Evolutionary conservation across 2,888 invertebrate genomes (phyloP), one percentile per base, ranked within the genome.

Genomic region (Chrysodeixis includens): DNA sequence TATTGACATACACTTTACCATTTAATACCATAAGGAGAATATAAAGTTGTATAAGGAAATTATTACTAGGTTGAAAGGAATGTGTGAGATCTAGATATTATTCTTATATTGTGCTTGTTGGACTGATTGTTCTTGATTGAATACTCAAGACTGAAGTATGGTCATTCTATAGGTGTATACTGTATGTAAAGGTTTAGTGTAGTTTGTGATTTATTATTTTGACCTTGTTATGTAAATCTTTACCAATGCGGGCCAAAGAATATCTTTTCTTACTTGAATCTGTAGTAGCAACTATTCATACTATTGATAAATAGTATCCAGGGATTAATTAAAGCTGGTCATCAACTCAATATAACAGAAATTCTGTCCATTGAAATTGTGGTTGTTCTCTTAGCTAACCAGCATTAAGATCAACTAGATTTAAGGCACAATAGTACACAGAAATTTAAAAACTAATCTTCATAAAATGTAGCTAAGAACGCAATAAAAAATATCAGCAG

Each of bases 41-140:
- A 52, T 44, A 12, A 20, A 49, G 61, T 46, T 59, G 56, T 40
- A 53, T 16, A 49, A 72, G 57, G 57, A 71, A 62, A 69, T 46
- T 1, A 1, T 54, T 26, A 2, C 2, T 26, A 26, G 26, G 44
- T 51, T 44, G 8, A 46, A 26, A 51, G 32, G 57, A 57, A 68
- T 71, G 35, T 46, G 8, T n/a, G 20, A 56, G n/a, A 7, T 46
- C 2, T 0, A 40, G 35, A 54, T 35, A 54, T 62, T 32, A 32
- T 10, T 26, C 26, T 26, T 26, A 32, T 32, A 10, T 32, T 10
- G 30, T 6, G 32, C 32, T n/a, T 40, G 40, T 12, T 14, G 5
- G 12, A 5, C 12, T 40, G 40, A 40, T 40, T 40, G 40, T 40
- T n/a, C 14, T n/a, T 40, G 40, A 40, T 40, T n/a, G 40, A 40